These are phyloP conservation scores for Penaeus monodon DNA, from an alignment of 2,888 invertebrate species.

Conservation along the genomic window DNA sequence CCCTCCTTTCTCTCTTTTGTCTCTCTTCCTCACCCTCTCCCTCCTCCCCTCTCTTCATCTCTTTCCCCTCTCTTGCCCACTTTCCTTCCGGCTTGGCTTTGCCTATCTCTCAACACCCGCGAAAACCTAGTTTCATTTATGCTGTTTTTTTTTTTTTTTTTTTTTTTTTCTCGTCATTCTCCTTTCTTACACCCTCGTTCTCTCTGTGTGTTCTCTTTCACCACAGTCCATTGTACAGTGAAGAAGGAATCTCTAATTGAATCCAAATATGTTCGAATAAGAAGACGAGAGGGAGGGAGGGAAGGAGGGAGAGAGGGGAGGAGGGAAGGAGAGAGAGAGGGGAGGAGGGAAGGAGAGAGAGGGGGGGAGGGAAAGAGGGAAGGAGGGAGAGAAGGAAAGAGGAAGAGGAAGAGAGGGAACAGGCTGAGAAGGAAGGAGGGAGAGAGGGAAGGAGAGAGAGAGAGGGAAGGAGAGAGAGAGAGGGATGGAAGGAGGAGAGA, in stretches of 20 bases:
- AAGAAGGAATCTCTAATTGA: no score
- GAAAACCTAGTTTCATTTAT: no score
- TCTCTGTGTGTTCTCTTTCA: no score
- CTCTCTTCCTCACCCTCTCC: constrained; percentile 20
- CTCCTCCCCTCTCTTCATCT: not conserved
- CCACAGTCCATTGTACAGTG: no score
- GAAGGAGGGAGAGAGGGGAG: not conserved
- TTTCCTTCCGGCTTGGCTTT: no score
- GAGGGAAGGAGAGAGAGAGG: not conserved
- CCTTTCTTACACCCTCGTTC: no score
- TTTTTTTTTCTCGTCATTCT: no score
- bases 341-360: not conserved
- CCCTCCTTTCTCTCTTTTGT: not conserved
- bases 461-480: not conserved
- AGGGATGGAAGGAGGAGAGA: not conserved
- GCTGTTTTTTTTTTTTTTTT: no score
- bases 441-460: not conserved
- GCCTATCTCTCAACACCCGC: no score
- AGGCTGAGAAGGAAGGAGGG: not conserved
- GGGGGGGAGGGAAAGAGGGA: not conserved
- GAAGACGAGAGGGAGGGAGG: no score
- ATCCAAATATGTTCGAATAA: no score
- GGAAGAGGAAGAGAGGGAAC: constrained; percentile 31
- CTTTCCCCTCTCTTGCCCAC: not conserved
- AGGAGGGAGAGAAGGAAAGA: not conserved